These are phyloP conservation scores for Brachylomia viminalis DNA, from an alignment of 2,888 invertebrate species.

Conservation along the genomic window DNA sequence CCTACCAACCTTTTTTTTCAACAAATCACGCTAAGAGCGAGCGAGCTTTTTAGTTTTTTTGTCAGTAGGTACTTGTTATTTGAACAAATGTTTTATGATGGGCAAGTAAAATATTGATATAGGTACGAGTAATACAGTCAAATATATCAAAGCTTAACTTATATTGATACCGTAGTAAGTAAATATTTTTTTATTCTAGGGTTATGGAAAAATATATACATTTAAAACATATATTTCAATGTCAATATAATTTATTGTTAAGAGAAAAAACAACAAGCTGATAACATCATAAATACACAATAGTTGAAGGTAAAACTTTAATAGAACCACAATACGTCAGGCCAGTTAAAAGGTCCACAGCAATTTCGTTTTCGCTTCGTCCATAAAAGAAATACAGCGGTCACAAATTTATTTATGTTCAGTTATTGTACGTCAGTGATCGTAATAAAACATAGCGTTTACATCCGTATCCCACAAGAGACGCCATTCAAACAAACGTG, in stretches of 20 bases:
- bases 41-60: constrained; percentile 70
- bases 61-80: constrained; percentile 68
- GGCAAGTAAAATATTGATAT: not conserved
- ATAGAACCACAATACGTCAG: constrained; percentile 40
- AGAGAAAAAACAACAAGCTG: constrained; percentile 24
- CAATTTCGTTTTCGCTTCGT: constrained; percentile 53
- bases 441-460: constrained; percentile 74
- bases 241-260: constrained; percentile 9
- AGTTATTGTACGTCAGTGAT: constrained; percentile 74
- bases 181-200: not conserved
- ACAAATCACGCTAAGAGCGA: constrained; percentile 86
- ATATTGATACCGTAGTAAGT: not conserved
- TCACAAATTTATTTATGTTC: constrained; percentile 70
- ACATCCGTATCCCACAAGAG: constrained; percentile 59
- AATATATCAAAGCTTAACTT: not conserved
- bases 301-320: constrained; percentile 45
- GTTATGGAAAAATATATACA: not conserved
- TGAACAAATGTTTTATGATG: constrained; percentile 44
- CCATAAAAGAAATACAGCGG: constrained; percentile 66
- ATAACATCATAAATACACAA: constrained; percentile 34
- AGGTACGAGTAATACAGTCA: no score
- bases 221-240: constrained; percentile 1
- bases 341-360: constrained; percentile 44
- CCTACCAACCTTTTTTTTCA: constrained; percentile 80
- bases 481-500: constrained; percentile 73